Percentiles rank a stretch among this genome's conserved stretches.
These are phyloP conservation scores for Carlito syrichta DNA, from an alignment of 2,113 vertebrate species.

Conservation along the genomic window DNA sequence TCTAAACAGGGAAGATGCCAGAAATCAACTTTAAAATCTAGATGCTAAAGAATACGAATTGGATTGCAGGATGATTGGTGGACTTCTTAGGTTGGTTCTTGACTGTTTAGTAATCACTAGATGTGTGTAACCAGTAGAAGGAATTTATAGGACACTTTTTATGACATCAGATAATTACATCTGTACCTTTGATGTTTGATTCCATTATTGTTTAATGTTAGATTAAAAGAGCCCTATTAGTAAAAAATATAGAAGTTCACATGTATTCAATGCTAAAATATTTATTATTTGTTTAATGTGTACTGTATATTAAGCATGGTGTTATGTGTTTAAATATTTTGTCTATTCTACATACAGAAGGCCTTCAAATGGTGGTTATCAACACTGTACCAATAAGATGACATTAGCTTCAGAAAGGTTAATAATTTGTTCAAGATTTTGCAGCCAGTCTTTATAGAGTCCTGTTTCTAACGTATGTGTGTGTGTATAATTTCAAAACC, in stretches of 20 bases:
- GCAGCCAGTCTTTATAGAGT: not conserved
- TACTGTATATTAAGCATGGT: not conserved
- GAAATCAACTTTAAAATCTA: not conserved
- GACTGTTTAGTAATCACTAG: not conserved
- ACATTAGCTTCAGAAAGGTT: not conserved
- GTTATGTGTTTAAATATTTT: not conserved
- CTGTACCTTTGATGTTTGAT: not conserved
- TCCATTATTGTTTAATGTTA: not conserved
- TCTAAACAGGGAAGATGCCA: not conserved
- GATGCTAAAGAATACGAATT: not conserved
- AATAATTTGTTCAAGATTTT: not conserved
- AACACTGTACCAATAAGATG: not conserved
- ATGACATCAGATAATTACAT: not conserved
- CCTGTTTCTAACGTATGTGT: not conserved
- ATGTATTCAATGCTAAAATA: not conserved
- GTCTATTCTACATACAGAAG: not conserved
- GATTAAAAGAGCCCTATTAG: not conserved
- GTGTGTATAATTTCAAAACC: not conserved
- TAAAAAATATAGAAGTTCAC: not conserved
- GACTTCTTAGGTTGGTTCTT: not conserved
- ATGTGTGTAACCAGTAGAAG: too few relatives aligned
- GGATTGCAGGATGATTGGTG: rapidly evolving
- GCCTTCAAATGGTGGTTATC: not conserved
- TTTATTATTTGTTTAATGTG: not conserved
- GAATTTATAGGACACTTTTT: not conserved